Base-by-base conservation (phyloP, 2,888 invertebrate genomes). In the Pantelozetes paolii region DNA sequence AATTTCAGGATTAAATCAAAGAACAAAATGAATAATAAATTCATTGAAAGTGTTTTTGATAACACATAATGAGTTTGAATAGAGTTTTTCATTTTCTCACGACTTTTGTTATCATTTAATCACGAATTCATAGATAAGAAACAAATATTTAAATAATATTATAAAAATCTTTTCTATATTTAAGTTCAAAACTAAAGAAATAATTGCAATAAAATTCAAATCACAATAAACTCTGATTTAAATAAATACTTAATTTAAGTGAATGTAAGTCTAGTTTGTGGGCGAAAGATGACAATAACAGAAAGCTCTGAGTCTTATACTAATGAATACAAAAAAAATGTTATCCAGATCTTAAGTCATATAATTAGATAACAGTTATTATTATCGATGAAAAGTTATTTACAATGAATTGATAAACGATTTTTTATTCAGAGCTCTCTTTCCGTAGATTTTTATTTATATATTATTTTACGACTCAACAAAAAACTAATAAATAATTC, bases 301-400 rank as follows among this genome's bases (percentile, higher is more conserved):
- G 20, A 50, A 50, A 20, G 20, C 8, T 20, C 2, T 50, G 18
- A 50, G 50, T n/a, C n/a, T n/a, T n/a, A n/a, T n/a, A n/a, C n/a
- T n/a, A n/a, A n/a, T n/a, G n/a, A n/a, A n/a, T n/a, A n/a, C n/a
- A n/a, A n/a, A n/a, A n/a, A n/a, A n/a, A n/a, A n/a, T n/a, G n/a
- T n/a, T n/a, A n/a, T n/a, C 36, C 11, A 36, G 36, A 36, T 11
- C 5, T 36, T 36, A 36, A 36, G 36, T 36, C 36, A 5, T 36
- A 36, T 5, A 36, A 36, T 36, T 36, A 8, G 36, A 36, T 36
- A 36, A 36, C 5, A 8, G 36, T 36, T 36, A 36, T n/a, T 45
- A 54, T 54, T 54, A 54, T 54, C 54, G 54, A 54, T 54, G 54
- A 54, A 54, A 54, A 23, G 54, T 26, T 54, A 20, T 54, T 54